Conservation (phyloP, 2,888 invertebrate species). For the Molanna angustata region DNA sequence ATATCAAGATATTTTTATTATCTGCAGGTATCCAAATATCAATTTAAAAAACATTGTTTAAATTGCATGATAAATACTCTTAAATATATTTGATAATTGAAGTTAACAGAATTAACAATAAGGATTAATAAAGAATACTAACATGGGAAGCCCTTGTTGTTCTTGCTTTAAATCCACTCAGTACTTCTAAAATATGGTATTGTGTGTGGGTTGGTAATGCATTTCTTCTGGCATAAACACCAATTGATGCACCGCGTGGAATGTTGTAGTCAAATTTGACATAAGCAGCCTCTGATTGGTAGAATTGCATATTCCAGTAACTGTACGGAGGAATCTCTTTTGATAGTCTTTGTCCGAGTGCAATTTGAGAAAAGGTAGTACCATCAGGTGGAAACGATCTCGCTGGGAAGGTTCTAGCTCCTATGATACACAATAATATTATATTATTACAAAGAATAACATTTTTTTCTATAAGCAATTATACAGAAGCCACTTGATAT, state of each 20-base stretch:
- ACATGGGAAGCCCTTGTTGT: constrained; percentile 83
- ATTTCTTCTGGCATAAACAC: constrained; percentile 91
- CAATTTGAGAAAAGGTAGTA: constrained; percentile 87
- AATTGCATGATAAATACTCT: no score
- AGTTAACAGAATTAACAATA: no score
- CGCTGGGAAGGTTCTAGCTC: constrained; percentile 84
- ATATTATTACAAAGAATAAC: no score
- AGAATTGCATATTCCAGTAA: constrained; percentile 98
- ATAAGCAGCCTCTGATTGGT: constrained; percentile 90
- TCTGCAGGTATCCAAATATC: no score
- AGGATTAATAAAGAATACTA: constrained; percentile 55
- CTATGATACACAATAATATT: constrained; percentile 44
- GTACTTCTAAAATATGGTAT: constrained; percentile 92
- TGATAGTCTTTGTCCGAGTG: constrained; percentile 81
- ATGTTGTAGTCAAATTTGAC: constrained; percentile 94
- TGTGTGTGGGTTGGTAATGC: constrained; percentile 95
- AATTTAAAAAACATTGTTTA: no score
- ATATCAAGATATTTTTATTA: background rate
- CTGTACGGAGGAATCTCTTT: constrained; percentile 91
- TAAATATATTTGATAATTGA: no score
- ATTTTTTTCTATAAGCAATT: no score
- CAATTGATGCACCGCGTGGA: constrained; percentile 88
- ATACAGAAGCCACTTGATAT: no score
- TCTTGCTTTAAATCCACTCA: constrained; percentile 85
- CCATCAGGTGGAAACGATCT: constrained; percentile 91